These are phyloP conservation scores for Ceratina australensis DNA, from an alignment of 1,140 invertebrate genomes.

Conservation along the genomic window DNA sequence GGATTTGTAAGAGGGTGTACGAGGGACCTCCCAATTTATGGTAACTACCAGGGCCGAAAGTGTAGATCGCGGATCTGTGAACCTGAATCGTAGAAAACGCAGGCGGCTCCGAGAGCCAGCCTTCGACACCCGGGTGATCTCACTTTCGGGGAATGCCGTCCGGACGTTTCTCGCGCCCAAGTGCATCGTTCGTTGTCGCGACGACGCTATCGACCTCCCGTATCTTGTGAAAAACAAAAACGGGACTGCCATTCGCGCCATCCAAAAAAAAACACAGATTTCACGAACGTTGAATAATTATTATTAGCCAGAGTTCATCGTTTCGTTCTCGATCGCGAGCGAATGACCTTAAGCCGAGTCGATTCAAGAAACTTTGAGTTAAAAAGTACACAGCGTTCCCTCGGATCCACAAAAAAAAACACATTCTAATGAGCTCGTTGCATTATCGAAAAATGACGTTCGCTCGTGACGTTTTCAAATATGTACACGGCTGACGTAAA, in stretches of 20 bases:
- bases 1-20: no score
- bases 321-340: background rate
- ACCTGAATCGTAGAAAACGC: constrained; percentile 42
- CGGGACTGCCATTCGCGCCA: background rate
- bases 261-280: background rate
- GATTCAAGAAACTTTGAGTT: no score
- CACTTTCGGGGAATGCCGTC: constrained; percentile 75
- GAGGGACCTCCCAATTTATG: no score
- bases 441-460: no score
- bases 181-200: constrained; percentile 72
- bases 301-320: background rate
- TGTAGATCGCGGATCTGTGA: background rate
- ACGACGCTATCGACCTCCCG: constrained; percentile 59
- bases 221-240: constrained; percentile 47
- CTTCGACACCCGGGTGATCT: constrained; percentile 72
- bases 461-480: constrained; percentile 15
- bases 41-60: no score
- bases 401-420: no score
- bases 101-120: constrained; percentile 36
- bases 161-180: constrained; percentile 68
- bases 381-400: no score
- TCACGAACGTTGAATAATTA: background rate
- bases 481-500: constrained; percentile 17
- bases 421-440: no score
- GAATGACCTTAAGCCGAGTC: no score